A percentile compares a stretch with the other conserved stretches of the same genome.
These are phyloP conservation scores for Onychostoma macrolepis DNA, from an alignment of 2,113 vertebrate genomes.

Conservation along the genomic window DNA sequence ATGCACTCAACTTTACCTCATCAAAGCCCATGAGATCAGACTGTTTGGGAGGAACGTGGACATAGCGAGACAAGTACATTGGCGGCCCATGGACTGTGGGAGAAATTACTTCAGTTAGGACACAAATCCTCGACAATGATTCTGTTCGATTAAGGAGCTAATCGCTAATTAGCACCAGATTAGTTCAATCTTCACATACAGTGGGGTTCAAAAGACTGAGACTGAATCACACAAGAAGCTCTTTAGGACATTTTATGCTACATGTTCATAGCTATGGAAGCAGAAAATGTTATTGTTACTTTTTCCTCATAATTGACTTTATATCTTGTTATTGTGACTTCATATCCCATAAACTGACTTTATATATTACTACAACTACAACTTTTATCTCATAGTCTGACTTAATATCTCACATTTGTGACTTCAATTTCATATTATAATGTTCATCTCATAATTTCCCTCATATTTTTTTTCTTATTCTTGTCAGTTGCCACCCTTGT, in stretches of 20 bases:
- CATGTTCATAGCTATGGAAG: not conserved
- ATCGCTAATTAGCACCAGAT: not conserved
- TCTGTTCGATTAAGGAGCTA: not conserved
- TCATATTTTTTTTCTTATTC: no score
- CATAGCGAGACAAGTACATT: conserved; percentile 83
- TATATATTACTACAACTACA: not conserved
- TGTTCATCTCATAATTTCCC: no score
- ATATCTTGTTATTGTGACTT: no score
- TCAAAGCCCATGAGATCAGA: conserved; percentile 92
- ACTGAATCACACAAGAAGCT: not conserved
- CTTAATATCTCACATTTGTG: not conserved
- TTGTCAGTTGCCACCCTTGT: no score
- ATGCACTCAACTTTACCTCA: conserved; percentile 77
- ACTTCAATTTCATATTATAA: no score
- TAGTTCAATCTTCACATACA: not conserved
- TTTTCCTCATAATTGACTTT: not conserved
- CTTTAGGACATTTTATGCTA: not conserved
- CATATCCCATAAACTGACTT: no score
- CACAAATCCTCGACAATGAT: not conserved
- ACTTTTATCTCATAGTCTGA: not conserved
- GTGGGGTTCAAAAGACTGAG: not conserved
- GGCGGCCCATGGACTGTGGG: conserved; percentile 86
- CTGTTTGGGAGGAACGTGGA: conserved; percentile 79
- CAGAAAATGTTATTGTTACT: not conserved
- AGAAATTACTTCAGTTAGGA: conserved; percentile 30